These are phyloP conservation scores for Thalassarche chlororhynchos DNA, from an alignment of 2,113 vertebrate genomes.

Conservation along the genomic window DNA sequence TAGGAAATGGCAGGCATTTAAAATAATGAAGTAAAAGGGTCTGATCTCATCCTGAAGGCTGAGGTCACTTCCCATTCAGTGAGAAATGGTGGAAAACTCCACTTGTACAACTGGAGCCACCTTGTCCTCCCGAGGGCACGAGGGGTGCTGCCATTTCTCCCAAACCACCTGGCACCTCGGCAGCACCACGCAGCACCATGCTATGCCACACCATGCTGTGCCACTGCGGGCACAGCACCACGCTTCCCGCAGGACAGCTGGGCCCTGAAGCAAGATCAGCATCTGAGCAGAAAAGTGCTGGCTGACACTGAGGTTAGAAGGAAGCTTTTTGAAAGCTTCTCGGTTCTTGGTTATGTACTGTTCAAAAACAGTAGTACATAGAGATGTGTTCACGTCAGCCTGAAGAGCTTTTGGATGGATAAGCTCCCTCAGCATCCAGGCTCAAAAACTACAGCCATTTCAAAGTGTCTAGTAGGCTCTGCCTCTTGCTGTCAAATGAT, in stretches of 20 bases:
- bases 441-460: not conserved
- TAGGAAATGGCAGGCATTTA: not conserved
- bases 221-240: not conserved
- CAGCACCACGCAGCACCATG: not conserved
- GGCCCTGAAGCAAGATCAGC: not conserved
- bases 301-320: not conserved
- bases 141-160: not conserved
- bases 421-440: not conserved
- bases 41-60: not conserved
- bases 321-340: not conserved
- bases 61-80: not conserved
- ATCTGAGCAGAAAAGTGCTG: not conserved
- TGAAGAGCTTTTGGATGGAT: not conserved
- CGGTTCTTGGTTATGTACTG: not conserved
- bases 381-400: not conserved
- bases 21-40: not conserved
- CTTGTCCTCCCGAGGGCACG: rapidly evolving
- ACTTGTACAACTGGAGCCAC: not conserved
- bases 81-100: not conserved
- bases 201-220: rapidly evolving
- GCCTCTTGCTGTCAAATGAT: not conserved
- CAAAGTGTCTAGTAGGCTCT: not conserved
- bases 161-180: rapidly evolving
- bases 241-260: rapidly evolving
- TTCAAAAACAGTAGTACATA: not conserved